Evolutionary conservation across 2,113 vertebrate species (phyloP).

Genomic region (Miniopterus natalensis): DNA sequence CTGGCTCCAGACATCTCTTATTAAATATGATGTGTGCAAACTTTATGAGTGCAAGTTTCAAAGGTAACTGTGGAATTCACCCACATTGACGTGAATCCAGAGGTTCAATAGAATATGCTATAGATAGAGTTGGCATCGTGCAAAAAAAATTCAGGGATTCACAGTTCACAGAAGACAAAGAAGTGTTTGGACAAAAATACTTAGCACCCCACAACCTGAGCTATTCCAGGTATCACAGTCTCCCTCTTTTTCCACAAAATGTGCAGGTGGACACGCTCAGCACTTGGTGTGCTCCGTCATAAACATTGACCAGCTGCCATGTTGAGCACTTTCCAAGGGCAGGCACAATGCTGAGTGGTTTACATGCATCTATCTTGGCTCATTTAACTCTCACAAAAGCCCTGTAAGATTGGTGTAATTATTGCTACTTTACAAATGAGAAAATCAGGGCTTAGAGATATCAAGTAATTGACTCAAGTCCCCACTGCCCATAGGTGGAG

Average conservation of each 20-base stretch:
- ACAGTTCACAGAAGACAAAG: background rate
- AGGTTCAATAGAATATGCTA: fast-evolving
- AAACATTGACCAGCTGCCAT: background rate
- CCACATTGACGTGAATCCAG: fast-evolving
- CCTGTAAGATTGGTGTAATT: conserved; percentile 18
- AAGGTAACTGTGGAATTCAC: background rate
- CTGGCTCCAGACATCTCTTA: background rate
- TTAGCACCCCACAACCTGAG: background rate
- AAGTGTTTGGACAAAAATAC: fast-evolving
- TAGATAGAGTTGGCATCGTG: background rate
- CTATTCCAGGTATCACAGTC: fast-evolving
- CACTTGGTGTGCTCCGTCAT: fast-evolving
- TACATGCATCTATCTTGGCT: background rate
- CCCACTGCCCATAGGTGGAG: background rate
- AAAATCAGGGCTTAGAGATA: conserved; percentile 39
- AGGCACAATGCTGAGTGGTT: background rate
- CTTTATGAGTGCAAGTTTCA: background rate
- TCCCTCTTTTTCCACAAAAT: background rate
- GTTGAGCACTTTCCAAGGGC: background rate
- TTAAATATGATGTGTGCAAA: background rate
- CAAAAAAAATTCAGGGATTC: background rate
- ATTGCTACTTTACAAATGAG: conserved; percentile 4
- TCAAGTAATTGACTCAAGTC: background rate
- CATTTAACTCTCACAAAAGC: conserved; percentile 19
- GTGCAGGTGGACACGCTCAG: fast-evolving